Percentiles rank a stretch among this genome's conserved stretches.
Evolutionary conservation across 2,113 vertebrate genomes (phyloP).

Genomic region (Thamnophis sirtalis): DNA sequence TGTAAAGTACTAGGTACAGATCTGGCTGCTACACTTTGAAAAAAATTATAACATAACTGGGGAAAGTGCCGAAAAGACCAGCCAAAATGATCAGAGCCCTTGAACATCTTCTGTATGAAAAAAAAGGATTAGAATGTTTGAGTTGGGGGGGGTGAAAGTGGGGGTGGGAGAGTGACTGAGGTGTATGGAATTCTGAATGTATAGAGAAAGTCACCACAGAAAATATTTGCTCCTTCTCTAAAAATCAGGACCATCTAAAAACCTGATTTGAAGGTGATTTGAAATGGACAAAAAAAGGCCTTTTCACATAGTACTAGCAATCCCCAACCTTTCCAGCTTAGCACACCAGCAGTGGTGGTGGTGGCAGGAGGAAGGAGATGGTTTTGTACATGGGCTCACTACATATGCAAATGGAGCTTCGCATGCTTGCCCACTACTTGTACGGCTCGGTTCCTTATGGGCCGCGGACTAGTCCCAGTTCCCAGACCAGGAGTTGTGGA

Average conservation of each 20-base stretch:
- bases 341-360: neutral
- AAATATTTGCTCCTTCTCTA: neutral
- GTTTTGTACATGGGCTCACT: too few species aligned
- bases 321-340: neutral
- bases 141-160: neutral
- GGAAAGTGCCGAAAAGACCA: neutral
- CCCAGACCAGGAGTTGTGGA: neutral
- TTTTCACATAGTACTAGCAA: neutral
- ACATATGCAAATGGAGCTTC: neutral
- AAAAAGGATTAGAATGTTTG: neutral
- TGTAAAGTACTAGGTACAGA: neutral
- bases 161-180: neutral
- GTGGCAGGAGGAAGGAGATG: too few species aligned
- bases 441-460: fast-evolving
- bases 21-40: neutral
- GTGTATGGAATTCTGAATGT: neutral
- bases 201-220: neutral
- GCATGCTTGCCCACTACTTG: neutral
- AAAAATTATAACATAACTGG: neutral
- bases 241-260: neutral
- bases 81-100: neutral
- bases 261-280: neutral
- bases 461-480: neutral
- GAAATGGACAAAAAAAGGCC: neutral
- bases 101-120: neutral